Conservation (phyloP, 2,888 invertebrate species). For the Pantelozetes paolii region DNA sequence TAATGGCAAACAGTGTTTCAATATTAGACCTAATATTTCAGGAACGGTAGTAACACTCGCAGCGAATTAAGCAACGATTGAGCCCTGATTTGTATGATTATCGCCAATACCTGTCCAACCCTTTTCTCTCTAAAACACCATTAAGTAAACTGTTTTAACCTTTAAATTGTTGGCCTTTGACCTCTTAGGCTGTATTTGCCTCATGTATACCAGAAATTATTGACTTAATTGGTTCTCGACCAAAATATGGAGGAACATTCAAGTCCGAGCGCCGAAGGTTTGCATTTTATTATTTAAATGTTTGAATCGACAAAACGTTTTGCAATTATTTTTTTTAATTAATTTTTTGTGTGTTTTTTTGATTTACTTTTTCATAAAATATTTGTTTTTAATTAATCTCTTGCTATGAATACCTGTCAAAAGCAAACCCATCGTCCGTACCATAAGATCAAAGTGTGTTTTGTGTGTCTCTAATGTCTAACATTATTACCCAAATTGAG, state of each 20-base stretch:
- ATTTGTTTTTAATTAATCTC: too few relatives aligned
- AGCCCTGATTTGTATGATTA: background rate
- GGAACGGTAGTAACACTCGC: slow-evolving; percentile 19
- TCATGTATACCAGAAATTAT: slow-evolving; percentile 99
- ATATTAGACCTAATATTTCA: background rate
- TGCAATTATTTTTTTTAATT: background rate
- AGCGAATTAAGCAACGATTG: background rate
- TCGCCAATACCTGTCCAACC: background rate
- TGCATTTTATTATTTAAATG: slow-evolving; percentile 42
- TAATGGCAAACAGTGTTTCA: background rate
- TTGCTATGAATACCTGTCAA: background rate
- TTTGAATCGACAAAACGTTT: background rate
- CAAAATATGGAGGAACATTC: slow-evolving; percentile 99
- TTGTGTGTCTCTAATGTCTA: background rate
- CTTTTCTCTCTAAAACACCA: background rate
- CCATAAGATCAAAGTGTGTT: background rate
- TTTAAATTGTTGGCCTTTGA: slow-evolving; percentile 24
- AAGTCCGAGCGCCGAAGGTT: slow-evolving; percentile 99
- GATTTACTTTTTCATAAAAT: background rate
- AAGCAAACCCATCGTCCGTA: slow-evolving; percentile 13
- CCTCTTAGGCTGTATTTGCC: slow-evolving; percentile 98
- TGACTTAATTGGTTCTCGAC: slow-evolving; percentile 99
- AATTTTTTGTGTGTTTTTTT: background rate
- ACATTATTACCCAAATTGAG: background rate
- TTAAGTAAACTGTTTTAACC: slow-evolving; percentile 16